phyloP scores from a whole-genome alignment of 2,888 invertebrate genomes.

The Eucera pruinosa region DNA sequence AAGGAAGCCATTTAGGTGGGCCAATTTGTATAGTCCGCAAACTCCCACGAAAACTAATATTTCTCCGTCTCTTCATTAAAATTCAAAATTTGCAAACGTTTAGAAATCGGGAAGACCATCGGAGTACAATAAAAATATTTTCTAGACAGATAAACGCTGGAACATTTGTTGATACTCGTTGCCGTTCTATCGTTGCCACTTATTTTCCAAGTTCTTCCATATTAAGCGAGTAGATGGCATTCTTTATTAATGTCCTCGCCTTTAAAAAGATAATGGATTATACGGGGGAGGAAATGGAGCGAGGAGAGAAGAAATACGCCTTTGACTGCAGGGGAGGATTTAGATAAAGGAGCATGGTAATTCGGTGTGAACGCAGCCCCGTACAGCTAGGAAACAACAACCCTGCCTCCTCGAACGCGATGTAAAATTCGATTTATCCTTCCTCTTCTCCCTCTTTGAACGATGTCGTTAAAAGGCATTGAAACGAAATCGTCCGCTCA shows the following conservation, averaged over 20 bases:
- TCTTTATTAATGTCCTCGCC: conserved; percentile 46
- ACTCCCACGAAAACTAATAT: too few species aligned
- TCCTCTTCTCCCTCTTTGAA: conserved; percentile 13
- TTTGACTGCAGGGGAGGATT: conserved; percentile 20
- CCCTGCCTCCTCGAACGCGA: not conserved
- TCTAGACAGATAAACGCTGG: too few species aligned
- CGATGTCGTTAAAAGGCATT: conserved; percentile 16
- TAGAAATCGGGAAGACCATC: too few species aligned
- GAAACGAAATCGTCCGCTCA: conserved; percentile 37
- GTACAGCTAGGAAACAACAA: conserved; percentile 39
- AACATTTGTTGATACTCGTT: conserved; percentile 5
- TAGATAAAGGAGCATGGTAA: conserved; percentile 50
- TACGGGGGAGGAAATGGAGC: conserved; percentile 3
- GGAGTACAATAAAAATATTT: too few species aligned
- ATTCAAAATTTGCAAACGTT: not conserved
- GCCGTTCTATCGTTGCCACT: not conserved
- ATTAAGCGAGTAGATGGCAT: not conserved
- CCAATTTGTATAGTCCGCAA: too few species aligned
- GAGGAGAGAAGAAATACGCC: conserved; percentile 27
- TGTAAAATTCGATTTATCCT: conserved; percentile 46
- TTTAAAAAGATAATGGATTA: conserved; percentile 49
- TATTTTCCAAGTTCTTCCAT: conserved; percentile 1
- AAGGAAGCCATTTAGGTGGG: too few species aligned
- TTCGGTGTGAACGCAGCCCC: conserved; percentile 20
- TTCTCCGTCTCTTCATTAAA: not conserved